phyloP scores from a whole-genome alignment of 2,113 vertebrate genomes.

The Peucedramus taeniatus region DNA sequence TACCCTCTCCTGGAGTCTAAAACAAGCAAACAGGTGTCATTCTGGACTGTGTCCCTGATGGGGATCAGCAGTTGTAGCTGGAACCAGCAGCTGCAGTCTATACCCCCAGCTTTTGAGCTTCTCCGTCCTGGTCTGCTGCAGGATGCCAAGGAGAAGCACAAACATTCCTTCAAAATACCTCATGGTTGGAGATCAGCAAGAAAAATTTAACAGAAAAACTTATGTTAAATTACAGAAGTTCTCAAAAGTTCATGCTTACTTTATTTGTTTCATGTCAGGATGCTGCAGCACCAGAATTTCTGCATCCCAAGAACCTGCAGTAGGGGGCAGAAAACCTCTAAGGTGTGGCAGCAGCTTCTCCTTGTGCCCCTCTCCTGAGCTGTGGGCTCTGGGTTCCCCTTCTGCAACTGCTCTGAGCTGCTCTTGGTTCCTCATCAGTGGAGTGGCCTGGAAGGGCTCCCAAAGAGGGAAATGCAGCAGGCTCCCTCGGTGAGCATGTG shows the following conservation, averaged over 20 bases:
- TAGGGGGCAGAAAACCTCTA: rapidly evolving
- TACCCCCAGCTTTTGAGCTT: background rate
- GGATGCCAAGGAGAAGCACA: background rate
- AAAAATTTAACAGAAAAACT: background rate
- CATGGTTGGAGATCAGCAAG: background rate
- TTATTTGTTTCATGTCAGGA: background rate
- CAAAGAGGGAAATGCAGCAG: background rate
- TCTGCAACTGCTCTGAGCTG: background rate
- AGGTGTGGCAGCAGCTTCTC: background rate
- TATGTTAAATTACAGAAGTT: background rate
- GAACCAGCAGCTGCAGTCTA: background rate
- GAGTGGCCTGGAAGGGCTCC: background rate
- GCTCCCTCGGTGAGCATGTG: background rate
- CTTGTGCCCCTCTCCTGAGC: background rate
- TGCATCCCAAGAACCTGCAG: rapidly evolving
- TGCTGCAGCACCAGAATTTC: background rate
- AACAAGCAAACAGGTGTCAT: background rate
- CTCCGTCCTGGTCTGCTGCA: background rate
- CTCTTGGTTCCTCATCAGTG: background rate
- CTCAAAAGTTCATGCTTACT: background rate
- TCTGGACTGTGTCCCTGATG: background rate
- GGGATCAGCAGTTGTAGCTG: background rate
- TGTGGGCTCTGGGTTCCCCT: background rate
- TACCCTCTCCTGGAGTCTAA: background rate
- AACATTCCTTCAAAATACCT: background rate